These are phyloP conservation scores for Thalassoma bifasciatum DNA, from an alignment of 2,113 vertebrate species.

Conservation along the genomic window DNA sequence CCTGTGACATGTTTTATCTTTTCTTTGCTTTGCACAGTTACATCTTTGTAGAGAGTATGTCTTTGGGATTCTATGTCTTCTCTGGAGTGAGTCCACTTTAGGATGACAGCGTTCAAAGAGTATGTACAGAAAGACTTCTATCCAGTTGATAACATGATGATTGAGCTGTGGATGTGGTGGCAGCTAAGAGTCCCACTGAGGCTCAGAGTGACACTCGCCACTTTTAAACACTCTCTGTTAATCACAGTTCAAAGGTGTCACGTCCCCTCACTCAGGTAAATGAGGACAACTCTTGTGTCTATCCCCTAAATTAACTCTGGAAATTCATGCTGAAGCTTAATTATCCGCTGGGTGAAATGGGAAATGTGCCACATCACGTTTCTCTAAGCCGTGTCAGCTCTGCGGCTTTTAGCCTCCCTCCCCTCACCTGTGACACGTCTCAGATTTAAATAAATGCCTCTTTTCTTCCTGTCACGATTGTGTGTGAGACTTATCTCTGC, in stretches of 20 bases:
- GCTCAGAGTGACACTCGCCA: slow-evolving; percentile 1
- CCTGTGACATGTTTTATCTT: too few species aligned
- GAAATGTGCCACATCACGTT: slow-evolving; percentile 21
- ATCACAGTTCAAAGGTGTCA: slow-evolving; percentile 21
- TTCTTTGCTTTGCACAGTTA: too few species aligned
- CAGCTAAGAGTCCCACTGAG: slow-evolving; percentile 7
- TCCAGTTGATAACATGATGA: slow-evolving; percentile 4
- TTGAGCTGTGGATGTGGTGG: neutral
- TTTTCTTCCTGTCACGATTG: slow-evolving; percentile 29
- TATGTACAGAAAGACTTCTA: neutral
- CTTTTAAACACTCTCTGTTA: slow-evolving; percentile 25
- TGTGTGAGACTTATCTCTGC: slow-evolving; percentile 63
- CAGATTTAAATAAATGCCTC: slow-evolving; percentile 51
- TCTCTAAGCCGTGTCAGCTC: slow-evolving; percentile 26
- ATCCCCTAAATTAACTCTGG: slow-evolving; percentile 42
- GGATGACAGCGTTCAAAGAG: too few species aligned
- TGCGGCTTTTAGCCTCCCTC: slow-evolving; percentile 10
- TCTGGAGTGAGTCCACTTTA: too few species aligned
- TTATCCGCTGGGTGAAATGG: slow-evolving; percentile 44
- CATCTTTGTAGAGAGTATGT: too few species aligned
- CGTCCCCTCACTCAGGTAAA: slow-evolving; percentile 26
- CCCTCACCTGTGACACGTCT: slow-evolving; percentile 44
- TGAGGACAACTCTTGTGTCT: slow-evolving; percentile 4
- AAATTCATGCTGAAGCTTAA: slow-evolving; percentile 43
- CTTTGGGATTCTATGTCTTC: too few species aligned